Conservation (phyloP, 2,113 vertebrate species). For the Pygoscelis antarcticus region DNA sequence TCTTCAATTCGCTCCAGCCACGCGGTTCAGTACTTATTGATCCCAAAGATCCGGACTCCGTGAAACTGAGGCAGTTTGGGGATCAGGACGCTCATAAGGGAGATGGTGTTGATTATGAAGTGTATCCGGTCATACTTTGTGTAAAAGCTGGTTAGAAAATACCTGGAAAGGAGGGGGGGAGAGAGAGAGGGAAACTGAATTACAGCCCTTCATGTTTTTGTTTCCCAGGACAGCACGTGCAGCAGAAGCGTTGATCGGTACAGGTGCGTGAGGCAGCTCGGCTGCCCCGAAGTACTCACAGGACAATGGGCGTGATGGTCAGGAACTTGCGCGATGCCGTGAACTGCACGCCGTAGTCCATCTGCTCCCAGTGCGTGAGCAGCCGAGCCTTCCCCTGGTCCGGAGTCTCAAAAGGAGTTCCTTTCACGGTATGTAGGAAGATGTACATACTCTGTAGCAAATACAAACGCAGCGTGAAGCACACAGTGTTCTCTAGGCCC, state of each 20-base stretch:
- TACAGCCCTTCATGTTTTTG: fast-evolving
- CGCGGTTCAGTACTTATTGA: conserved; percentile 80
- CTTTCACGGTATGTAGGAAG: conserved; percentile 94
- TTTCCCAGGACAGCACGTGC: background rate
- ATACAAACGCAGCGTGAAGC: background rate
- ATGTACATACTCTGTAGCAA: conserved; percentile 92
- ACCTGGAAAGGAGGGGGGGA: conserved; percentile 56
- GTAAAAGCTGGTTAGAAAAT: conserved; percentile 85
- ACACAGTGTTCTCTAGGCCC: background rate
- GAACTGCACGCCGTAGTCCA: conserved; percentile 97
- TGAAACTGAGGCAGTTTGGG: conserved; percentile 83
- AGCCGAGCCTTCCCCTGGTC: conserved; percentile 94
- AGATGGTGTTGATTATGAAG: conserved; percentile 83
- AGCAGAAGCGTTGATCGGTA: background rate
- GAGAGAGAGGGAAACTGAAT: background rate
- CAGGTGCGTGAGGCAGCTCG: fast-evolving
- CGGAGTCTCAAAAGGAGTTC: conserved; percentile 94
- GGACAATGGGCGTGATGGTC: conserved; percentile 94
- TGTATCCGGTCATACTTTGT: conserved; percentile 83
- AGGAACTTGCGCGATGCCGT: conserved; percentile 95
- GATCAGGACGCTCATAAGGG: conserved; percentile 82
- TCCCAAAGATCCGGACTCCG: conserved; percentile 83
- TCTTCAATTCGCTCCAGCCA: background rate
- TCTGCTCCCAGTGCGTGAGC: conserved; percentile 98
- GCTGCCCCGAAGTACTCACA: conserved; percentile 78